Base-by-base conservation (phyloP, 2,113 vertebrate genomes). In the Podilymbus podiceps region DNA sequence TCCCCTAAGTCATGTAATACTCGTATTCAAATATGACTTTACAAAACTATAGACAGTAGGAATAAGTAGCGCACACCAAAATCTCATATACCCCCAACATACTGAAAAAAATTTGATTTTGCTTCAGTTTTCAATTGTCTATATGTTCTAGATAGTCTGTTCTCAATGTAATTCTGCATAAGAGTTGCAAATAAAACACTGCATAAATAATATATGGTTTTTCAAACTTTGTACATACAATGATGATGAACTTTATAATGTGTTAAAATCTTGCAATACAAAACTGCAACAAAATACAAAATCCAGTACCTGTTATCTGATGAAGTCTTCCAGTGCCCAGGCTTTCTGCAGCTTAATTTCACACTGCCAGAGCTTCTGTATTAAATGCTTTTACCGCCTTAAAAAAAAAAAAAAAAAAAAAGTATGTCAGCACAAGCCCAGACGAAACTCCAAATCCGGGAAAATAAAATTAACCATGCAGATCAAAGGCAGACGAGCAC, bases 401-500 rank as follows among this genome's bases (percentile, higher is more conserved):
- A 52, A 84, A 86, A 85, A 69, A 40, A 71, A 59, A 72, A 17
- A 88, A 74, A 67, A 52, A 64, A 91, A 97, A 98, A 85, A 97
- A 93, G 94, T 97, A 92, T 98, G 97, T 97, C 98, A 96, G 97
- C 97, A 97, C 98, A 98, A 98, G 98, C 97, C 97, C 97, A 96
- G 97, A 97, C 97, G 92, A 98, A 97, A 97, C 98, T 93, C 95
- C 97, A 97, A 98, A 98, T 96, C 98, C 97, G 98, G 98, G 98
- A 98, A 98, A 98, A 98, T 97, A 97, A 98, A 98, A 98, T 98
- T 97, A 97, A 96, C 97, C 97, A 96, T 93, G 92, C 97, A 99
- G 98, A 99, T 99, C 99, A 99, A 99, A 99, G 98, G 97, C 98
- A 97, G 97, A 97, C 88, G 97, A 98, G 97, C 98, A 97, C 96